Evolutionary conservation across 2,888 invertebrate genomes (phyloP), one percentile per base, ranked within the genome.

Genomic region (Tromatobia lineatoria): DNA sequence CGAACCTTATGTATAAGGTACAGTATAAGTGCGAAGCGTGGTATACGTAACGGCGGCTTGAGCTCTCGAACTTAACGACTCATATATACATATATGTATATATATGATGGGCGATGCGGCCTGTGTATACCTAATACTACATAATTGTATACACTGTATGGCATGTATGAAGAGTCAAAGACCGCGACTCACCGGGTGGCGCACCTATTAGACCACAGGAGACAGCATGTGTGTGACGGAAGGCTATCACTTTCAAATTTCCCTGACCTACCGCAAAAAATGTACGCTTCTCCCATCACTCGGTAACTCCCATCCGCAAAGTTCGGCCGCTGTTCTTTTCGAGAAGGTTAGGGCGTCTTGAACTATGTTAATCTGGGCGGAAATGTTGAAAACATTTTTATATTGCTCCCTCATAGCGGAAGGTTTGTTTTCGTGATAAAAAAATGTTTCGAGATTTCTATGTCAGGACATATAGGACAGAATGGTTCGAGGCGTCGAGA

Each of bases 181-280:
- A 52, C 59, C 77, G 66, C 50, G 47, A 54, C 42, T 69, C 38
- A 52, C 42, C 45, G 73, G 38, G 69, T 71, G 57, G 54, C 67
- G 52, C 61, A 52, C 66, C 71, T 66, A 66, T 82, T 80, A 84
- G 79, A 80, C 75, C 66, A 70, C 59, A 45, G 18, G 15, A 50
- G n/a, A 67, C 29, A 23, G 50, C 34, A 42, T 64, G 52, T 42
- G 59, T 69, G 52, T 57, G 64, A 76, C 64, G 80, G 78, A 80
- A 69, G 78, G 71, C 85, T 83, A 83, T 83, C 83, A 86, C 85
- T 86, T 85, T 86, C 83, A 78, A 85, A 85, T 85, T 86, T 85
- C 59, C 76, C 80, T 75, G 86, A 86, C 86, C 86, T 86, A 73
- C 82, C 82, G 73, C 82, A 85, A 86, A 80, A n/a, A 85, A 86